Conservation (phyloP, 2,797 vertebrate genomes). For the Nyctibius grandis region DNA sequence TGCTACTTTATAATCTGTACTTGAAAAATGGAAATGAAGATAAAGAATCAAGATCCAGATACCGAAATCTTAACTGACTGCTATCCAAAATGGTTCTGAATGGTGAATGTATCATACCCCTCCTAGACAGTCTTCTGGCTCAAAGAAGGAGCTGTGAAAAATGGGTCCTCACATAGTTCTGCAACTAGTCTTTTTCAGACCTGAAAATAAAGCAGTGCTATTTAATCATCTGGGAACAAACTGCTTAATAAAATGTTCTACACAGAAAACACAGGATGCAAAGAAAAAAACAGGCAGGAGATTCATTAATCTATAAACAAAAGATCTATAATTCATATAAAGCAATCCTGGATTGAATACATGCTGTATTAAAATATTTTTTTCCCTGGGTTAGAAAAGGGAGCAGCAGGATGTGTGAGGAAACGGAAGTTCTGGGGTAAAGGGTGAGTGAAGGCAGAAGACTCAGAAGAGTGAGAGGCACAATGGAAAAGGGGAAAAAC, state of each 20-base stretch:
- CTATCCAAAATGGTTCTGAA: neutral
- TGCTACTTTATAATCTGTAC: neutral
- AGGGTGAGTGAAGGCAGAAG: neutral
- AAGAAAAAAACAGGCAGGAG: neutral
- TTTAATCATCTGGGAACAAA: neutral
- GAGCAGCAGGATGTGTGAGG: neutral
- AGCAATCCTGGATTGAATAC: neutral
- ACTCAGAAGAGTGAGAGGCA: neutral
- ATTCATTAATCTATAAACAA: neutral
- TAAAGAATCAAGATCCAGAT: neutral
- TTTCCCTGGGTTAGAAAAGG: neutral
- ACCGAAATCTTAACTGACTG: neutral
- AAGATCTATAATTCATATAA: neutral
- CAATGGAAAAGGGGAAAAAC: neutral
- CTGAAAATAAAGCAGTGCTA: neutral
- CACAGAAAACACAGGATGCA: neutral
- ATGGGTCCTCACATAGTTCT: neutral
- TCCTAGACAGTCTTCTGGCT: neutral
- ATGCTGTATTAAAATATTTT: neutral
- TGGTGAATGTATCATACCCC: fast-evolving
- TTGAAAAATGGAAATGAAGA: neutral
- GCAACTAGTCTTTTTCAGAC: neutral
- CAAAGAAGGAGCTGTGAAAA: neutral
- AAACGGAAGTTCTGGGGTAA: neutral
- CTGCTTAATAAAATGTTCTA: neutral